Conservation (phyloP, 2,797 vertebrate species). For the Phaenicophaeus curvirostris region DNA sequence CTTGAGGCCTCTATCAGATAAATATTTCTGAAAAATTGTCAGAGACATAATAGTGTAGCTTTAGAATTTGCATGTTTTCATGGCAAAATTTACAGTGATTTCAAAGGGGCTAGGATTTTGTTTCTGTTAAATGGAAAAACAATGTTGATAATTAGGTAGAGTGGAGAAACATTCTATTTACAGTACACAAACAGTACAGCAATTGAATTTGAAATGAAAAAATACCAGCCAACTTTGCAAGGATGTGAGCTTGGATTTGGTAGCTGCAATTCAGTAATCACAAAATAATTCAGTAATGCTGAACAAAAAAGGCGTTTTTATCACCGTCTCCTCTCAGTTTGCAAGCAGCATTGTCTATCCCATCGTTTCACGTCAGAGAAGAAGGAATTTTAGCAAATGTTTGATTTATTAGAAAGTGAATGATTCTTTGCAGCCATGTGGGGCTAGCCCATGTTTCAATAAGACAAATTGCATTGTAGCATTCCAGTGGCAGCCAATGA, state of each 20-base stretch:
- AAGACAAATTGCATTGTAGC: conserved; percentile 95
- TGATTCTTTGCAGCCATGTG: conserved; percentile 91
- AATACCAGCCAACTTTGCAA: conserved; percentile 29
- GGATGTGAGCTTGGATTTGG: conserved; percentile 10
- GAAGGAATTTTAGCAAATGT: conserved; percentile 85
- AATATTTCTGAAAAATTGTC: neutral
- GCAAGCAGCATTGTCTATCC: conserved; percentile 82
- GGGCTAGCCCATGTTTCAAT: conserved; percentile 90
- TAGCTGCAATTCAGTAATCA: conserved; percentile 25
- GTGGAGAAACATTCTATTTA: conserved; percentile 55
- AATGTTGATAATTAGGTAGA: conserved; percentile 52
- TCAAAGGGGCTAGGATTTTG: conserved; percentile 11
- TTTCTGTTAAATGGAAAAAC: conserved; percentile 36
- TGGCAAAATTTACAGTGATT: conserved; percentile 37
- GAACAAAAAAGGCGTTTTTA: conserved; percentile 61
- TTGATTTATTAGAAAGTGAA: conserved; percentile 93
- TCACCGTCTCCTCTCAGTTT: conserved; percentile 82
- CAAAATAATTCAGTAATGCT: neutral
- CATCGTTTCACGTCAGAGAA: conserved; percentile 81
- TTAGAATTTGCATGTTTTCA: conserved; percentile 3
- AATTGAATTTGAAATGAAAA: conserved; percentile 59
- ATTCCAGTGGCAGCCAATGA: conserved; percentile 97
- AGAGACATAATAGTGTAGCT: neutral
- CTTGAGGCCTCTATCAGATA: neutral
- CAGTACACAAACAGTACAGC: conserved; percentile 53